Base-by-base conservation (phyloP, 1,140 invertebrate species). In the Brachionus paranguensis region DNA sequence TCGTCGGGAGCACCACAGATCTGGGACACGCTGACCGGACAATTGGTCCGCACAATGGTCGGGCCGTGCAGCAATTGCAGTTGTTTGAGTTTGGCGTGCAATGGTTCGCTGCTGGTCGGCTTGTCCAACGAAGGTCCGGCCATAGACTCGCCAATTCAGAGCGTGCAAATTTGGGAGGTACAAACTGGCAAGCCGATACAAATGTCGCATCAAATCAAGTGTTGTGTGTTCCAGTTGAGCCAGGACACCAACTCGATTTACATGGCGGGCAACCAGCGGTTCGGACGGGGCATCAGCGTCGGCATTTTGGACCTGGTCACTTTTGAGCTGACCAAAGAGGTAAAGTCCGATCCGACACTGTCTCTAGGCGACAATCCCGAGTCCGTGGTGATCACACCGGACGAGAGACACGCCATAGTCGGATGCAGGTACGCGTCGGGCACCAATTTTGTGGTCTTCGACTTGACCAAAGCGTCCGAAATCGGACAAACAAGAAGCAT, bases 201-300 rank as follows among this genome's bases (percentile, higher is more conserved):
- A 64, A 60, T 84, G 68, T 76, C 50, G 7, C 84, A 84, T 84
- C 84, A 84, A 50, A 84, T 84, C 24, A 84, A 84, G 65, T 84
- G 84, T 24, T 78, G 60, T n/a, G 55, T 72, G 37, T 84, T 84
- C 53, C 27, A 47, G n/a, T 17, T 84, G 43, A 78, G 72, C 45
- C 33, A 64, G 17, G 64, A 84, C 47, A 78, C 84, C 3, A 84
- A 84, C 70, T 76, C 47, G 17, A 64, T 84, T 2, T 41, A 74
- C 14, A 84, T 84, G 84, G 84, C 84, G 27, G 74, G 84, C 68
- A 84, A 84, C 65, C 84, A 84, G 53, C 70, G 68, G 10, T 84
- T 70, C 24, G 84, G 84, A 12, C 33, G 64, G 20, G 84, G 84
- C 17, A 78, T 84, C 29, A 70, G 60, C 41, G 74, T 84, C 53